Percentiles rank a stretch among this genome's conserved stretches.
These are phyloP conservation scores for Nasonia longicornis DNA, from an alignment of 1,140 invertebrate genomes.

Conservation along the genomic window DNA sequence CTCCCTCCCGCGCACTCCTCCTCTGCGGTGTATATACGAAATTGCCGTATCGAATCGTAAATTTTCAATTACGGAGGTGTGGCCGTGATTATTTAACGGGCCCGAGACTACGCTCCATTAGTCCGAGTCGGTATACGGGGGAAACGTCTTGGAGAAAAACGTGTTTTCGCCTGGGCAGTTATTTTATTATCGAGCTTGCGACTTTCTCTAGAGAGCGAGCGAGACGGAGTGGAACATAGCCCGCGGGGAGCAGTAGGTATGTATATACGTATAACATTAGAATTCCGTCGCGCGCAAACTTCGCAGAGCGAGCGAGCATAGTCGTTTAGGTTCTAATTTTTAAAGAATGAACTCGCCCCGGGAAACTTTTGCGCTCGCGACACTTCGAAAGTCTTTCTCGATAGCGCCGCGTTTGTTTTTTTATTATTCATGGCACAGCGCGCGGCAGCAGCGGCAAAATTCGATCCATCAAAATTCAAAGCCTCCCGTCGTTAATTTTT, in stretches of 20 bases:
- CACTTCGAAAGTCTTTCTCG: no score
- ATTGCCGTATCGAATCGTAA: slow-evolving; percentile 45
- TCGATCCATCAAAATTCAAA: slow-evolving; percentile 4
- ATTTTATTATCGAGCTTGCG: background rate
- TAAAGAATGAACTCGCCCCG: background rate
- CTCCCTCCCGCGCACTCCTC: background rate
- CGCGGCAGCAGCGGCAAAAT: no score
- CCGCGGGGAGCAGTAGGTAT: no score
- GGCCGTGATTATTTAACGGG: slow-evolving; percentile 43
- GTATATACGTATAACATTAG: background rate
- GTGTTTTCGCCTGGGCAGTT: no score
- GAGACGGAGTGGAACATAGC: no score
- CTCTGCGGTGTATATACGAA: slow-evolving; percentile 11
- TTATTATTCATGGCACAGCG: no score
- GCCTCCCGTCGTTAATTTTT: background rate
- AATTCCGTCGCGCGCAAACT: background rate
- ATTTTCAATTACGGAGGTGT: slow-evolving; percentile 47
- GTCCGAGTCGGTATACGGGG: background rate
- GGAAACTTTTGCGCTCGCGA: no score
- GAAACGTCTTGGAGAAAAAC: no score
- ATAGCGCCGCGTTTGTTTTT: no score
- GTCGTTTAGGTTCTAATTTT: background rate
- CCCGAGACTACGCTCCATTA: slow-evolving; percentile 34
- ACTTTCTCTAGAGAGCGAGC: no score
- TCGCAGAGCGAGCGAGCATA: background rate